Evolutionary conservation across 2,113 vertebrate species (phyloP).

Genomic region (Cervus canadensis): DNA sequence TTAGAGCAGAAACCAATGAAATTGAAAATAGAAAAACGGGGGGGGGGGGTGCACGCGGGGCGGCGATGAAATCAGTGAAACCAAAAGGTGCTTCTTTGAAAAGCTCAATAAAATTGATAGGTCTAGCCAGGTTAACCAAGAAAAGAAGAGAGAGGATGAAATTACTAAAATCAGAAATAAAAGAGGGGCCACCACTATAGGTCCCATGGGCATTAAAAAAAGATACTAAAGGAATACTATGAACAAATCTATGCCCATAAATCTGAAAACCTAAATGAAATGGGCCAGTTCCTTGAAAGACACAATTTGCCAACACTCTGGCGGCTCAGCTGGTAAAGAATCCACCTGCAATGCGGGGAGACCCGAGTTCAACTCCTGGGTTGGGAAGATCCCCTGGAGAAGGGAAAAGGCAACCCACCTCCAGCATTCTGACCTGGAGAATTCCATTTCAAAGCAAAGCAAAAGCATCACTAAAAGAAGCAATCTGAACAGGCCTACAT

Average conservation of each 20-base stretch:
- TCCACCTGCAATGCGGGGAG: background rate
- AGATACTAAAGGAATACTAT: background rate
- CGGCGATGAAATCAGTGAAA: background rate
- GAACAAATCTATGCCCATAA: background rate
- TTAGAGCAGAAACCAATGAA: background rate
- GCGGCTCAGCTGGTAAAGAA: background rate
- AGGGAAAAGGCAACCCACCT: background rate
- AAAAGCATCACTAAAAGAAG: background rate
- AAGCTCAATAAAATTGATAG: background rate
- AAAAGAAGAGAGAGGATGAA: background rate
- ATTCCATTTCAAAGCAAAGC: background rate
- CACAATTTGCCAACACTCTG: background rate
- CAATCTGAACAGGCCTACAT: background rate
- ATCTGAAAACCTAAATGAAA: background rate
- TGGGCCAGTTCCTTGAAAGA: background rate
- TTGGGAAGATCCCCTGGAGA: background rate
- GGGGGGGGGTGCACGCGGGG: fast-evolving
- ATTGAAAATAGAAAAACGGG: background rate
- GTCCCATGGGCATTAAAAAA: background rate
- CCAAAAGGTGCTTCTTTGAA: background rate
- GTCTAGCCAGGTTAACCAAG: background rate
- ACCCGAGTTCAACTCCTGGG: background rate
- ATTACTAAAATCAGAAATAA: background rate
- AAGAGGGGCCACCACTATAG: background rate
- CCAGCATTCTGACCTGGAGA: background rate